Base-by-base conservation (phyloP, 2,797 vertebrate genomes). In the Neosalanx taihuensis region DNA sequence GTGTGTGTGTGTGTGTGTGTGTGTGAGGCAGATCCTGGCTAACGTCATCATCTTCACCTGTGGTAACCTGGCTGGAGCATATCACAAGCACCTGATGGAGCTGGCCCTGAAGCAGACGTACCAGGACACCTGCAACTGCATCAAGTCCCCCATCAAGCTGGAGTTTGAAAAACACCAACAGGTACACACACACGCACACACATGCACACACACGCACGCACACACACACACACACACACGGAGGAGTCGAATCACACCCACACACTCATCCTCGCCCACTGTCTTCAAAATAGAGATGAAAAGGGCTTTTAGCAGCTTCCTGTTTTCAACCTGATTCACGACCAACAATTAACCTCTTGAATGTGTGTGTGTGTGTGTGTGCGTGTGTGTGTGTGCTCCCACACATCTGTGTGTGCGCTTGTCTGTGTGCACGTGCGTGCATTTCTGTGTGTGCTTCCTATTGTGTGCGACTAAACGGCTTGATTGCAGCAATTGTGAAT, bases 41-140 rank as follows among this genome's bases (percentile, higher is more conserved):
- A 99, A 99, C 5, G 90, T 96, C 67, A 97, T 99, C 31, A 99
- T 99, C 86, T 99, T 99, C 84, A 89, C 97, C 89, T 99, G 97
- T 2, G 97, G 97, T 51, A 99, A 97, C 91, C 91, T 99, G 93
- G 97, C 95, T 0, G 97, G 97, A 9, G 96, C 96, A 0, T 99
- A 99, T 85, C 97, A 99, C 85, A 99, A 99, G 51, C 97, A 99
- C 67, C 91, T 99, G 75, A 99, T 99, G 97, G 96, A 98, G 57
- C 86, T 98, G 4, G 97, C 97, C 0, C 91, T 99, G 9, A 95
- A 95, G 84, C 97, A 99, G 78, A 99, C 97, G 0, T 99, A 98
- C 76, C 95, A 96, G 79, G 97, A 99, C 89, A 99, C 96, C 0
- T 99, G 97, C 88, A 99, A 98, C 86, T 99, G 96, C 89, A 98